Conservation (phyloP, 1,140 invertebrate genomes). For the Rhynchophorus ferrugineus region DNA sequence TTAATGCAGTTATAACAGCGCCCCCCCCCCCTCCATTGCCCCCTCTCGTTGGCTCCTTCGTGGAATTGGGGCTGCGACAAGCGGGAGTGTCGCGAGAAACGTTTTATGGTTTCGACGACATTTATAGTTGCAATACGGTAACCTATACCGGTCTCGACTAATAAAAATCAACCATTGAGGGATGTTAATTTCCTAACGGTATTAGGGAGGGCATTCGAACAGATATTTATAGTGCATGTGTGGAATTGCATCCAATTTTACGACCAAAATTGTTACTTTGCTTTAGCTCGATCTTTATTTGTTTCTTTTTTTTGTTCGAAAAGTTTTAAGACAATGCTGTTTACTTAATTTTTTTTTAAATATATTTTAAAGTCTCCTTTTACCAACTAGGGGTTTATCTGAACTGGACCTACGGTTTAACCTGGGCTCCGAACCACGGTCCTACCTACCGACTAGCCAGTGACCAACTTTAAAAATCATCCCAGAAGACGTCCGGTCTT, state of each 20-base stretch:
- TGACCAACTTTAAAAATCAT: too few species aligned
- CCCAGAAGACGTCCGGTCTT: too few species aligned
- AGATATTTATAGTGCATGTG: slow-evolving; percentile 9
- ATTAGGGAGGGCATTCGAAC: slow-evolving; percentile 4
- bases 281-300: neutral
- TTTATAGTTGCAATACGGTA: slow-evolving; percentile 19
- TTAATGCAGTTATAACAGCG: slow-evolving; percentile 19
- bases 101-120: slow-evolving; percentile 12
- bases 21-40: too few species aligned
- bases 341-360: too few species aligned
- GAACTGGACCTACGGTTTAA: too few species aligned
- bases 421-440: too few species aligned
- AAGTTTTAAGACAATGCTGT: too few species aligned
- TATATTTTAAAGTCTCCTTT: too few species aligned
- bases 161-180: slow-evolving; percentile 19
- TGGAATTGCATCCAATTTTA: neutral
- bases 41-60: slow-evolving; percentile 12
- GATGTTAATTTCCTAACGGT: slow-evolving; percentile 10
- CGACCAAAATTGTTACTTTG: neutral
- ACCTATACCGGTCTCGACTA: slow-evolving; percentile 15
- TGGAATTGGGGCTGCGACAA: slow-evolving; percentile 9
- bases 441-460: too few species aligned
- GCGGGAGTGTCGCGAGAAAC: slow-evolving; percentile 16
- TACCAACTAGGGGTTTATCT: too few species aligned
- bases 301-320: neutral